Evolutionary conservation across 2,888 invertebrate species (phyloP), one percentile per base, ranked within the genome.

Genomic region (Drosophila basisetae): DNA sequence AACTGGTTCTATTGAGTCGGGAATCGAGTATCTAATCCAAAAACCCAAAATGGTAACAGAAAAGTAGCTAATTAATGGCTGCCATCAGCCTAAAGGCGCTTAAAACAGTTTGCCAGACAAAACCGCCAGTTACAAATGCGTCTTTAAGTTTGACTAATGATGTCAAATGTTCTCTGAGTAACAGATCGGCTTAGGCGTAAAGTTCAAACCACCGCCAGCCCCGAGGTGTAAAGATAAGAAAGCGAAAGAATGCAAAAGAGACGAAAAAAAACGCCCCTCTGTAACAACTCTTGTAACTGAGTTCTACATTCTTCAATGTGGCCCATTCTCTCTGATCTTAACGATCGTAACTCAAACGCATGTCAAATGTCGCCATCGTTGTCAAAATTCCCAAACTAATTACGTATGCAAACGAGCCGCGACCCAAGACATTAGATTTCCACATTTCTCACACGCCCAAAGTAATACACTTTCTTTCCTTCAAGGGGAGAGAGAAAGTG

Each of bases 121-220:
- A 78, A 62, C 63, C 61, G 56, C 39, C 56, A 76, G 74, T 64
- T 78, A 86, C 80, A 87, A 89, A 85, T 86, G 86, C 67, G 62
- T 86, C 74, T 89, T 84, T 88, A 89, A 87, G 87, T 82, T 88
- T 88, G 87, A 88, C 87, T 89, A 88, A 88, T 88, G 87, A 88
- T 87, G 84, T 83, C 87, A 83, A 79, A 79, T 78, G 78, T 79
- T 78, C 76, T 79, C 71, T 75, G 53, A 54, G 33, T 37, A 47
- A 60, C 59, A 68, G 85, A 83, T 85, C 85, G 83, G 85, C 85
- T 87, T 85, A 85, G 80, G 85, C 82, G 85, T 88, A 80, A 85
- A 88, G 85, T 88, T 85, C 88, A 88, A 85, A 88, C 85, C 85
- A 72, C 86, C 60, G 72, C 83, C 60, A 73, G 70, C 73, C 67